A percentile compares a stretch with the other conserved stretches of the same genome.
Conservation (phyloP, 2,888 invertebrate genomes). For the Parnassius mnemosyne region DNA sequence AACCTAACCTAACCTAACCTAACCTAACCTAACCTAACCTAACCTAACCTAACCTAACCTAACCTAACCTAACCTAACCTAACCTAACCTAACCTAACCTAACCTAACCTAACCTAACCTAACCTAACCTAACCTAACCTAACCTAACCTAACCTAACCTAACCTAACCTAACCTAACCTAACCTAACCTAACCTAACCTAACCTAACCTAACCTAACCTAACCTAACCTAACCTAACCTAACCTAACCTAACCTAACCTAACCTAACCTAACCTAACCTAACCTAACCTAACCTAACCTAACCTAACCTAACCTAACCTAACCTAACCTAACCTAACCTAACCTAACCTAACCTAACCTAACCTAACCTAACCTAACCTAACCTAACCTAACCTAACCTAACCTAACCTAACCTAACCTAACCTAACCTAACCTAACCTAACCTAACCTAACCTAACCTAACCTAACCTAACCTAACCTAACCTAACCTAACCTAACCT, state of each 20-base stretch:
- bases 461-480: conserved; percentile 1
- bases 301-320: conserved; percentile 25
- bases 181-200: conserved; percentile 1
- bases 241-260: conserved; percentile 1
- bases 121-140: conserved; percentile 1
- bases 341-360: conserved; percentile 26
- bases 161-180: conserved; percentile 1
- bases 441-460: conserved; percentile 1
- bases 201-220: conserved; percentile 1
- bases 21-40: background rate
- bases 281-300: conserved; percentile 25
- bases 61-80: conserved; percentile 1
- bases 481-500: conserved; percentile 1
- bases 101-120: conserved; percentile 1
- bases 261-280: conserved; percentile 6
- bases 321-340: conserved; percentile 27
- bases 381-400: conserved; percentile 9
- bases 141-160: conserved; percentile 1
- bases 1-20: conserved; percentile 1
- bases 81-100: conserved; percentile 1
- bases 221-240: conserved; percentile 1
- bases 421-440: conserved; percentile 1
- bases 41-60: background rate
- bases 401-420: conserved; percentile 1
- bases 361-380: conserved; percentile 27